Base-by-base conservation (phyloP, 2,113 vertebrate genomes). In the Spea multiplicata region DNA sequence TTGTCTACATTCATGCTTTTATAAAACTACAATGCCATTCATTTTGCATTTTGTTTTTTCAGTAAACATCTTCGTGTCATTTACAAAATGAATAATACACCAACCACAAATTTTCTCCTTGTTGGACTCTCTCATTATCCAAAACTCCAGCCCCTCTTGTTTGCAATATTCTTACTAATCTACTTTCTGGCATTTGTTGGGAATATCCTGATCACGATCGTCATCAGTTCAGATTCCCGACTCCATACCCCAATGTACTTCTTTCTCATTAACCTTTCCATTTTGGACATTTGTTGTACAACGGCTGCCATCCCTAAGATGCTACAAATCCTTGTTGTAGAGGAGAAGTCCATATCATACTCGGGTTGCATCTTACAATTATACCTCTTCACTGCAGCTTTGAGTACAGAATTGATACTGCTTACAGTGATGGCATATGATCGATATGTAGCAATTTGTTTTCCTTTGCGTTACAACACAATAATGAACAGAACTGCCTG, bases 181-280 rank as follows among this genome's bases (percentile, higher is more conserved):
- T 86, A 84, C 47, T 12, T 66, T 47, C 14, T 83, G 70, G 81
- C 81, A 0, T 72, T 84, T 5, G 4, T 65, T 6, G 75, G 75
- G 6, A 87, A 86, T 52, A 49, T 85, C 4, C 74, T 81, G 17
- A 83, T 85, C 76, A 66, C 48, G 8, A 16, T 44, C 0, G 7
- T 83, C 48, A 85, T 83, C 13, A 65, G 49, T 0, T n/a, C 13
- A 17, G 80, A 76, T 64, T 16, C 69, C 53, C 74, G 10, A 0
- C 78, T 86, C 3, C 81, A 84, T 48, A 85, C 69, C 0, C 82
- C 84, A 16, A 87, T 85, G 84, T 86, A 86, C 30, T 86, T 82
- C 47, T 84, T 84, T 14, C 83, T 86, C 12, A 66, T 81, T 3
- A 84, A 85, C 44, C 57, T 86, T 55, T 80, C 84, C 12, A 78